These are phyloP conservation scores for Apodemia zela DNA, from an alignment of 2,888 invertebrate genomes.

Conservation along the genomic window DNA sequence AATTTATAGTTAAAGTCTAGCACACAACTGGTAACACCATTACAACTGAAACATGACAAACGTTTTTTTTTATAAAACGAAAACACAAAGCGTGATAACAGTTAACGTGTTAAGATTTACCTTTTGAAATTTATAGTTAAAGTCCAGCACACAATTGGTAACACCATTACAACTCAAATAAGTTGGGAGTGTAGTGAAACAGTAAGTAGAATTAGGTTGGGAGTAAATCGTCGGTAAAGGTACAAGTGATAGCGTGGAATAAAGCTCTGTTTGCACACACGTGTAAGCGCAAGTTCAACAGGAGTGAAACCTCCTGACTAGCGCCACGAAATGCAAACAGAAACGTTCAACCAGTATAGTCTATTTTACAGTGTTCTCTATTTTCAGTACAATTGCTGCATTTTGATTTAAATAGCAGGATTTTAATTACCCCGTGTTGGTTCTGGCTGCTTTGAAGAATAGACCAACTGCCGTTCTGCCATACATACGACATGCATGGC, in stretches of 20 bases:
- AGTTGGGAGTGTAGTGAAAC: conserved; percentile 28
- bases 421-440: no score
- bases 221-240: conserved; percentile 45
- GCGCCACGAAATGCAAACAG: conserved; percentile 44
- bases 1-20: not conserved
- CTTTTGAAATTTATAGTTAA: no score
- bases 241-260: conserved; percentile 42
- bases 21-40: not conserved
- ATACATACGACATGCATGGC: no score
- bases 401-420: not conserved
- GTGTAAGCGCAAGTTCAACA: conserved; percentile 52
- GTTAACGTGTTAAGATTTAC: no score
- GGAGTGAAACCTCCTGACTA: conserved; percentile 43
- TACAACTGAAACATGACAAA: no score
- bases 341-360: conserved; percentile 20
- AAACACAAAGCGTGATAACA: no score
- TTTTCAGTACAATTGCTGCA: not conserved
- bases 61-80: no score
- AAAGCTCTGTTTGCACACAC: conserved; percentile 43
- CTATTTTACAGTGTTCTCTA: conserved; percentile 24
- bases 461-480: no score
- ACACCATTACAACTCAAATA: conserved; percentile 19
- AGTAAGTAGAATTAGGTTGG: conserved; percentile 44
- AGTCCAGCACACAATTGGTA: not conserved
- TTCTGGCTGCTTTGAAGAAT: no score